These are phyloP conservation scores for Luperina nickerlii DNA, from an alignment of 2,888 invertebrate species.

Conservation along the genomic window DNA sequence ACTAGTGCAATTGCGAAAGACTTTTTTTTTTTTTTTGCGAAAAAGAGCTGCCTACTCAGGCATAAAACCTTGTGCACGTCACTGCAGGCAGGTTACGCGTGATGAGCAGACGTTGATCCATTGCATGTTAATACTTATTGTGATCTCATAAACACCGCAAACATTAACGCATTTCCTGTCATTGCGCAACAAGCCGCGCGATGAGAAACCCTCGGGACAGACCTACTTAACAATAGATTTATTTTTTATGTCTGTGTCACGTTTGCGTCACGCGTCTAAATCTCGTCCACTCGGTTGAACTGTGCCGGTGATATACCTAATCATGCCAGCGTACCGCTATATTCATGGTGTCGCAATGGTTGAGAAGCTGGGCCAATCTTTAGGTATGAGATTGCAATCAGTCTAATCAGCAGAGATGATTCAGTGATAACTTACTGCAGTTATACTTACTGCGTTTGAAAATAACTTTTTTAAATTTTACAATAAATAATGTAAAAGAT, in stretches of 20 bases:
- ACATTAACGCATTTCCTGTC: constrained; percentile 8
- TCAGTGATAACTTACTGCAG: not conserved
- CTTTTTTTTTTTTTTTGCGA: too few species aligned
- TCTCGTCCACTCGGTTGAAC: not conserved
- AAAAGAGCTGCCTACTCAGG: too few species aligned
- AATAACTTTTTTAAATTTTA: not conserved
- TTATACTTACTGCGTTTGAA: too few species aligned
- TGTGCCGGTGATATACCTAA: not conserved
- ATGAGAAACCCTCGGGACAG: not conserved
- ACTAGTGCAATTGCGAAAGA: too few species aligned
- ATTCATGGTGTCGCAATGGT: not conserved
- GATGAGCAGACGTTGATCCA: not conserved
- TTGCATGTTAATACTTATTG: not conserved
- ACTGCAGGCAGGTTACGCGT: not conserved
- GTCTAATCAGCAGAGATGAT: not conserved
- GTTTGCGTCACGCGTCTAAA: constrained; percentile 24
- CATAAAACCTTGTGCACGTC: too few species aligned
- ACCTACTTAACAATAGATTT: constrained; percentile 32
- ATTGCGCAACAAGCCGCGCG: not conserved
- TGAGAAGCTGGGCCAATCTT: not conserved
- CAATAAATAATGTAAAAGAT: not conserved
- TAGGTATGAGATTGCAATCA: not conserved
- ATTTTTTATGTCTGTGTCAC: constrained; percentile 25
- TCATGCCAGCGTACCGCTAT: not conserved
- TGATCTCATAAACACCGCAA: not conserved